Base-by-base conservation (phyloP, 2,797 vertebrate species). In the Halcyon leucocephala region DNA sequence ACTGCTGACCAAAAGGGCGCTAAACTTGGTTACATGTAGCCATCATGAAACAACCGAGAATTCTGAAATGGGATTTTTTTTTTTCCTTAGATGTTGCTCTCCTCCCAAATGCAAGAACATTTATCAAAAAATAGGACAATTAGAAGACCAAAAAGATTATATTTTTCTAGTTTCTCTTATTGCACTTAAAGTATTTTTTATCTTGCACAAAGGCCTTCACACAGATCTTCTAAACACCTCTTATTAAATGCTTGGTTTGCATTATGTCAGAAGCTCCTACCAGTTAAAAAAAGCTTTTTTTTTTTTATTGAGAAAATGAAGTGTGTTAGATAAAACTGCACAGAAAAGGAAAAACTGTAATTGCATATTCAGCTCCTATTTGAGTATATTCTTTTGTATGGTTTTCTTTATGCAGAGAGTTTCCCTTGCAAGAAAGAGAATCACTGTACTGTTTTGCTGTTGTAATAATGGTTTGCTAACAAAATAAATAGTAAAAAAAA, bases 331-430 rank as follows among this genome's bases (percentile, higher is more conserved):
- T 97, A 95, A 98, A 96, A 97, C 93, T 96, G 94, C 97, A 98
- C 96, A 96, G 80, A 82, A 90, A 79, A 87, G 48, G 55, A 95
- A 95, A 94, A 97, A 92, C 64, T 91, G 80, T 96, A 92, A 95
- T 96, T 96, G 96, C 96, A 94, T 98, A 98, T 97, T 97, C 97
- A 98, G 90, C 82, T 97, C 90, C 89, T 98, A 88, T 98, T 97
- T 94, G 83, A 97, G 95, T 97, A 97, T 97, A 98, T 88, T 95
- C 89, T 97, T 97, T 93, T 94, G 66, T 96, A 86, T 60, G 89
- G 67, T 92, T 98, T 98, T 97, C 95, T 97, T 97, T 97, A 93
- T 94, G 97, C 96, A 93, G 97, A 97, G 87, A 81, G 91, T 97
- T 97, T 97, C 93, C 85, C 95, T 89, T 97, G 96, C 96, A 85